Evolutionary conservation across 2,113 vertebrate genomes (phyloP), one percentile per base, ranked within the genome.

Genomic region (Hyperopisus bebe): DNA sequence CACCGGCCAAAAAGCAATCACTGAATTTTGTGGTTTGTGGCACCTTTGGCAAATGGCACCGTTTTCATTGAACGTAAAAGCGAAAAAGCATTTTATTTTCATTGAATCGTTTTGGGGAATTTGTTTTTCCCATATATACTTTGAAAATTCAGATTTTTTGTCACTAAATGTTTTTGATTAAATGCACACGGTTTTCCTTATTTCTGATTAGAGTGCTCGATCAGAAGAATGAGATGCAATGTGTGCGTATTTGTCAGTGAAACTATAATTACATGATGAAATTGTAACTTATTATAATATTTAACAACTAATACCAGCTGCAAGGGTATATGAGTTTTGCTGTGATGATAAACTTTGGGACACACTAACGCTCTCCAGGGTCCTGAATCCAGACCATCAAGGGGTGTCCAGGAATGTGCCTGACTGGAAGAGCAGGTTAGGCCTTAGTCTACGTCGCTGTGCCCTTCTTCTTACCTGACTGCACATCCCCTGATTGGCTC

Each of bases 281-380:
- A 66, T 80, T 80, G 13, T 6, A 80, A 39, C 35, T 80, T 19
- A 80, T 80, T 80, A 19, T 42, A 80, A 80, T 19, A 17, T 35
- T 80, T 80, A 39, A 80, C 74, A 80, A 39, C 35, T 42, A 19
- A 80, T 80, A 80, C 35, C 15, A 80, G 74, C 15, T 80, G 35
- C 5, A 42, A 80, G 35, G 35, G 35, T 80, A 21, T 42, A 21
- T 35, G 19, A 24, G 53, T 55, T 53, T 15, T 35, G 44, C 8
- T 50, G 11, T 47, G 19, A 8, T 15, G 13, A 21, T 48, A 31
- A 50, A 46, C 19, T 46, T 39, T 11, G 44, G 39, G 82, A 84
- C 48, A 42, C 15, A 21, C n/a, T 9, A 70, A 66, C 66, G 88
- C 88, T 88, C 66, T 83, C 88, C 88, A 55, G 39, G 88, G 74